Evolutionary conservation across 35 echinoderm and acorn worm genomes (phyloP).

Genomic region (Nesometra sesokonis): DNA sequence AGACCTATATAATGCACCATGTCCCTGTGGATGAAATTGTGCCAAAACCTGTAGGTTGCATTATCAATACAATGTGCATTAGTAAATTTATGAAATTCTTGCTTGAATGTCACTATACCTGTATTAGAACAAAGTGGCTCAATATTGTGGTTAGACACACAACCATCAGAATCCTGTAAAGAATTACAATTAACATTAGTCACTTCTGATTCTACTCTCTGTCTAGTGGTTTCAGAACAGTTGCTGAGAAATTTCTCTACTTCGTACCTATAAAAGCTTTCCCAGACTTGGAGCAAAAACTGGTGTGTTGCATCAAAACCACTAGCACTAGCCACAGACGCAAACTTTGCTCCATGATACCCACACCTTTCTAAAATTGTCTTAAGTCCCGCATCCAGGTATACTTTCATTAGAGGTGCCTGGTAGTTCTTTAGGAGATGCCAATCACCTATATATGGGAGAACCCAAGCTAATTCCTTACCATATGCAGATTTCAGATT

Average conservation of each 20-base stretch:
- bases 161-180: background rate
- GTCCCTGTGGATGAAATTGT: conserved; percentile 30
- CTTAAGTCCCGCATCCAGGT: conserved; percentile 7
- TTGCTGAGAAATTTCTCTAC: background rate
- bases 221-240: background rate
- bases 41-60: conserved; percentile 40
- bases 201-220: background rate
- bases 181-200: background rate
- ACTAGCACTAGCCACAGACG: background rate
- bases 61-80: background rate
- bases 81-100: background rate
- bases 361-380: background rate
- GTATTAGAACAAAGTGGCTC: background rate
- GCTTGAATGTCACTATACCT: background rate
- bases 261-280: background rate
- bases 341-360: background rate
- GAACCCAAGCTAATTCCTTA: conserved; percentile 29
- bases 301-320: background rate
- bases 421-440: conserved; percentile 45
- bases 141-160: background rate
- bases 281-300: background rate
- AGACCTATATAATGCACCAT: conserved; percentile 35
- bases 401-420: conserved; percentile 30
- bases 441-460: conserved; percentile 43
- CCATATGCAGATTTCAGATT: conserved; percentile 46